phyloP scores from a whole-genome alignment of 1,140 invertebrate species.

The Neodiprion fabricii region DNA sequence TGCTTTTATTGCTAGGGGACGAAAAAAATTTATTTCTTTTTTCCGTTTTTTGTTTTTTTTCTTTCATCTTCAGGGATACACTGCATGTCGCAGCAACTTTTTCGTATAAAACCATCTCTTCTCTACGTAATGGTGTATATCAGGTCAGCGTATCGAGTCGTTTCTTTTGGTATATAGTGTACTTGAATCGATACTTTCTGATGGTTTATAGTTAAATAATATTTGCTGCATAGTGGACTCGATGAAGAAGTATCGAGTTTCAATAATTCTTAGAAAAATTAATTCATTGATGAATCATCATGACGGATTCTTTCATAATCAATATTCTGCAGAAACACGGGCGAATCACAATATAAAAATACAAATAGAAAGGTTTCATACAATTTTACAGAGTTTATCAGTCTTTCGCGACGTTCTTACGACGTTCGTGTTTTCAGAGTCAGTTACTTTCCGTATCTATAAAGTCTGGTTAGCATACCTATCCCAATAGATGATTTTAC shows the following conservation, averaged over 20 bases:
- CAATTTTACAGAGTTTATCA: slow-evolving; percentile 24
- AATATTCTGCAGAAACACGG: slow-evolving; percentile 29
- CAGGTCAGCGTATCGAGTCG: not conserved
- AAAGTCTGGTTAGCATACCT: too few species aligned
- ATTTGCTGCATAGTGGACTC: not conserved
- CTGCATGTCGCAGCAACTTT: not conserved
- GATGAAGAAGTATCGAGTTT: not conserved
- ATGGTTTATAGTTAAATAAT: not conserved
- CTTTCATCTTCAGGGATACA: not conserved
- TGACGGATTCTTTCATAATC: not conserved
- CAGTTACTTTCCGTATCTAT: not conserved
- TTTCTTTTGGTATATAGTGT: not conserved
- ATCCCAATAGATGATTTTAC: too few species aligned
- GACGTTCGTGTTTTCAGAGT: slow-evolving; percentile 17
- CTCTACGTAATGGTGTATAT: not conserved
- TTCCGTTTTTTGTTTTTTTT: not conserved
- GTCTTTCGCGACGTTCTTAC: slow-evolving; percentile 18
- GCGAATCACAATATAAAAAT: slow-evolving; percentile 54
- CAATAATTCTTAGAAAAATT: not conserved
- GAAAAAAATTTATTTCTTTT: not conserved
- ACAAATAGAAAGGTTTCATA: slow-evolving; percentile 44
- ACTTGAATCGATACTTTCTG: not conserved
- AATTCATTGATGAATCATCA: not conserved
- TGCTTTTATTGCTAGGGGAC: too few species aligned
- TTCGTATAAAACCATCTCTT: not conserved